Conservation (phyloP, 1,140 invertebrate species). For the Dufourea novaeangliae region DNA sequence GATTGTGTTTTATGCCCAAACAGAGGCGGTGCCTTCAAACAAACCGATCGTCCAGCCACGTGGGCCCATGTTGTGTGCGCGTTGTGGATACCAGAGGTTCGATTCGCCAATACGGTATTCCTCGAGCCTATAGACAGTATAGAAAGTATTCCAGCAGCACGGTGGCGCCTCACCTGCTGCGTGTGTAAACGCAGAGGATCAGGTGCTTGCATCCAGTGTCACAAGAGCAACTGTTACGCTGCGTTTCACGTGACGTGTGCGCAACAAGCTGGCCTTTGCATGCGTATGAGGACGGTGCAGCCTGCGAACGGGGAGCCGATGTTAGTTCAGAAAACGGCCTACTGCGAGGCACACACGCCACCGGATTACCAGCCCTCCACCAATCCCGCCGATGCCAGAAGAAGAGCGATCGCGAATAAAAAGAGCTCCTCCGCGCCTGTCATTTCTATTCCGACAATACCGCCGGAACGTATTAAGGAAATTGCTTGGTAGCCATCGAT, state of each 20-base stretch:
- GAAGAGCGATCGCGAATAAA: constrained; percentile 88
- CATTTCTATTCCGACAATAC: constrained; percentile 96
- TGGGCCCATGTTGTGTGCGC: constrained; percentile 99
- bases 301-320: constrained; percentile 87
- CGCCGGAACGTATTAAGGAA: constrained; percentile 92
- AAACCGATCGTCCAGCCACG: constrained; percentile 94
- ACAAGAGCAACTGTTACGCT: constrained; percentile 97
- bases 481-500: constrained; percentile 84
- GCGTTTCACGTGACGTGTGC: constrained; percentile 99
- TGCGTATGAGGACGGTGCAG: constrained; percentile 97
- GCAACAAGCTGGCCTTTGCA: constrained; percentile 96
- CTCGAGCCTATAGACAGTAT: constrained; percentile 98
- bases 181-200: constrained; percentile 97
- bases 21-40: constrained; percentile 98
- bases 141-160: constrained; percentile 95
- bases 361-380: constrained; percentile 84
- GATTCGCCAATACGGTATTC: constrained; percentile 98
- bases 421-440: constrained; percentile 94
- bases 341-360: constrained; percentile 96
- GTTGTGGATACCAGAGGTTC: constrained; percentile 97
- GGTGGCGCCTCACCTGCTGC: constrained; percentile 97
- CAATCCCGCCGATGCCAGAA: constrained; percentile 78
- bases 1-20: constrained; percentile 99
- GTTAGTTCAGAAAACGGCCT: constrained; percentile 97
- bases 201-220: constrained; percentile 99